Conservation (phyloP, 2,113 vertebrate species). For the Polyodon spathula region DNA sequence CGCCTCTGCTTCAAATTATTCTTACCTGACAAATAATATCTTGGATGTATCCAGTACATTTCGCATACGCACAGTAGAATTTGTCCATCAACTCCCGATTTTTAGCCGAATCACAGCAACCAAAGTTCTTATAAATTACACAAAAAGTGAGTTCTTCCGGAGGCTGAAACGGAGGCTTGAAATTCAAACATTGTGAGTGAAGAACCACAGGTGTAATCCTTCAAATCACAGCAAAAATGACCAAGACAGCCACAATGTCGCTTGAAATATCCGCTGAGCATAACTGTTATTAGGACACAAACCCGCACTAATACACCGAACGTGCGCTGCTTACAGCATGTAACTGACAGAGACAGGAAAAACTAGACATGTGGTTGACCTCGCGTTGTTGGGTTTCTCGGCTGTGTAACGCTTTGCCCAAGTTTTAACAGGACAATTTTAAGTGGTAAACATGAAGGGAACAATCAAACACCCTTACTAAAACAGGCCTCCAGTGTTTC, state of each 20-base stretch:
- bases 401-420: constrained; percentile 45
- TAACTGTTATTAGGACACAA: too few relatives aligned
- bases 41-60: constrained; percentile 70
- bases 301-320: too few relatives aligned
- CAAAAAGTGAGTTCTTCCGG: constrained; percentile 69
- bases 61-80: constrained; percentile 52
- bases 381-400: constrained; percentile 5
- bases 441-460: too few relatives aligned
- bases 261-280: not conserved
- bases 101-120: constrained; percentile 71
- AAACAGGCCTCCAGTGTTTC: too few relatives aligned
- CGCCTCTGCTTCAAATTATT: not conserved
- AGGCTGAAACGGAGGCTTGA: constrained; percentile 85
- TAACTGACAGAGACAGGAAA: not conserved
- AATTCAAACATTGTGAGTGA: constrained; percentile 91
- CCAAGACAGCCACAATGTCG: not conserved
- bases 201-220: constrained; percentile 31
- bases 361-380: not conserved
- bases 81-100: constrained; percentile 65
- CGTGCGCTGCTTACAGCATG: too few relatives aligned
- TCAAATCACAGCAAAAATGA: constrained; percentile 14
- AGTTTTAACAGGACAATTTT: constrained; percentile 22
- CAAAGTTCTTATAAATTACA: constrained; percentile 73
- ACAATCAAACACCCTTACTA: too few relatives aligned
- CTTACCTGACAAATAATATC: constrained; percentile 88